A percentile compares a stretch with the other conserved stretches of the same genome.
phyloP scores from a whole-genome alignment of 2,797 vertebrate genomes.

The Ambastaia sidthimunki region DNA sequence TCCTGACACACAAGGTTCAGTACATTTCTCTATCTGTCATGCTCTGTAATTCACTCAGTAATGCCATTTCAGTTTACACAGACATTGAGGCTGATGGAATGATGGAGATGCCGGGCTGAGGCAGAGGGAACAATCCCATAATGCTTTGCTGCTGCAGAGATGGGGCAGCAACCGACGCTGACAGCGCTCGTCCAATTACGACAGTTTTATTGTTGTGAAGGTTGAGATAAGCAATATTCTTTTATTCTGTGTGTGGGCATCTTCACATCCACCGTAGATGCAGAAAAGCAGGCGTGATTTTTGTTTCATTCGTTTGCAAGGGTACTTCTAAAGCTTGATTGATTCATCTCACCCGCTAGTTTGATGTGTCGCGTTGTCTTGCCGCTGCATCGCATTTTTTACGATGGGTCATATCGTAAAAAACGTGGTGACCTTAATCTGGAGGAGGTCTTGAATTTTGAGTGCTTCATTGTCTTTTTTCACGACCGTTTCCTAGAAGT shows the following conservation, averaged over 20 bases:
- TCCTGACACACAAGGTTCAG: conserved; percentile 36
- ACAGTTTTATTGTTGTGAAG: conserved; percentile 28
- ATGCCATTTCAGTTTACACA: conserved; percentile 46
- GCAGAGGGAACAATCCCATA: conserved; percentile 27
- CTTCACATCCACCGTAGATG: neutral
- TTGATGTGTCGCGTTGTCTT: neutral
- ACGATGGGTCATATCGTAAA: conserved; percentile 15
- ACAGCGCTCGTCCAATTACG: neutral
- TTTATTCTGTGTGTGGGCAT: conserved; percentile 1
- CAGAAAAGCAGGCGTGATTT: neutral
- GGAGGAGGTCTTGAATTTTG: conserved; percentile 39
- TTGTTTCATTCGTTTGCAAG: conserved; percentile 1
- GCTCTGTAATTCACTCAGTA: conserved; percentile 38
- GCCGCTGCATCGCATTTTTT: conserved; percentile 9
- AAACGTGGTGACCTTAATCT: conserved; percentile 43
- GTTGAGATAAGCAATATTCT: neutral
- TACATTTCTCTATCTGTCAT: conserved; percentile 36
- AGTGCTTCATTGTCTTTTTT: conserved; percentile 44
- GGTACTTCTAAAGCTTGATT: conserved; percentile 4
- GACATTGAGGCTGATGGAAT: conserved; percentile 37
- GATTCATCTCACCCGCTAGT: conserved; percentile 5
- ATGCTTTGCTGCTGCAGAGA: conserved; percentile 30
- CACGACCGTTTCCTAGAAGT: conserved; percentile 55
- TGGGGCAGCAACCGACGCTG: conserved; percentile 13
- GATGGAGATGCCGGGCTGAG: conserved; percentile 21